Conservation (phyloP, 1,140 invertebrate species). For the Mamestra configurata region DNA sequence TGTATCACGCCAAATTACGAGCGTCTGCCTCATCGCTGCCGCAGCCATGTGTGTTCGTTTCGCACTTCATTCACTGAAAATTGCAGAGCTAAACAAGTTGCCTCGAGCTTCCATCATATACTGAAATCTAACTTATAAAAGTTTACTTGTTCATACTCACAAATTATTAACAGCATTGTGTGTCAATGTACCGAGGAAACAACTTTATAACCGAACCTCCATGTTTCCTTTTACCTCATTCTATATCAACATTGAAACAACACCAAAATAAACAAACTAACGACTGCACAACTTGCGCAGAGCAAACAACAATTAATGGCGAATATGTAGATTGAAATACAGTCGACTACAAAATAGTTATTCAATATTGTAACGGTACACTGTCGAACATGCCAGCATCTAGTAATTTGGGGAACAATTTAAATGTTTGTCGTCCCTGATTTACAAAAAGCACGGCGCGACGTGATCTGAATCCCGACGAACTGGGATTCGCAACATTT, state of each 20-base stretch:
- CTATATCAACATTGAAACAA: background rate
- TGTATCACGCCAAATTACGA: constrained; percentile 10
- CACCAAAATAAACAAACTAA: constrained; percentile 15
- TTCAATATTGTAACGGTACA: constrained; percentile 33
- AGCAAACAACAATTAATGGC: constrained; percentile 35
- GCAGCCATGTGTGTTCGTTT: background rate
- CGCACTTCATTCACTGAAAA: background rate
- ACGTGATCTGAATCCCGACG: constrained; percentile 41
- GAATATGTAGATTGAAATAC: constrained; percentile 34
- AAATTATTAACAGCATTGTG: no score
- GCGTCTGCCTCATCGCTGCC: background rate
- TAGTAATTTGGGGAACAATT: constrained; percentile 52
- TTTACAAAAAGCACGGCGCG: constrained; percentile 39
- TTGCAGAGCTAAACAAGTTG: background rate
- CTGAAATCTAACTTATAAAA: background rate
- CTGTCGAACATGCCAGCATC: constrained; percentile 8
- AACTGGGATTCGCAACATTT: constrained; percentile 6
- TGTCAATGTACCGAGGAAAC: background rate
- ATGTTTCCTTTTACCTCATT: background rate
- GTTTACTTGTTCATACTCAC: background rate
- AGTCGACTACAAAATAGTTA: constrained; percentile 37
- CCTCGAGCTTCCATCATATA: no score
- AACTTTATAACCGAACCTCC: background rate
- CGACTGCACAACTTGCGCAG: background rate
- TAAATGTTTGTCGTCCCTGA: constrained; percentile 52